Conservation (phyloP, 1,140 invertebrate genomes). For the Oscheius sp. region DNA sequence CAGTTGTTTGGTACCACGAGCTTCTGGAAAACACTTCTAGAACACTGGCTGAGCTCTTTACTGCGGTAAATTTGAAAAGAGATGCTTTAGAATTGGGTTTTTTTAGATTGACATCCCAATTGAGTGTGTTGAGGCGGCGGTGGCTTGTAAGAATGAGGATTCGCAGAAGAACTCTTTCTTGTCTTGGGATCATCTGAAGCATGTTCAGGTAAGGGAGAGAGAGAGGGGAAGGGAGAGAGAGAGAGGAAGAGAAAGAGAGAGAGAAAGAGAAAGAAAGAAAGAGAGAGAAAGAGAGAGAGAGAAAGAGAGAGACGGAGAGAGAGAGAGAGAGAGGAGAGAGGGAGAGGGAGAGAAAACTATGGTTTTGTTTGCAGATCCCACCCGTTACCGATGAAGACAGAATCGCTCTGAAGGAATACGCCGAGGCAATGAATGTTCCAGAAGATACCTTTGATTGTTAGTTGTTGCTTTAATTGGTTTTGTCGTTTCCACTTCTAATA, state of each 20-base stretch:
- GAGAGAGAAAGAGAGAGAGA: too few relatives aligned
- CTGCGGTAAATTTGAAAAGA: not conserved
- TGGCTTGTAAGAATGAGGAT: not conserved
- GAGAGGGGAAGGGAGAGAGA: too few relatives aligned
- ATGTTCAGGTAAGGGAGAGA: too few relatives aligned
- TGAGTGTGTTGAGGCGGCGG: not conserved
- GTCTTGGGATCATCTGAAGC: not conserved
- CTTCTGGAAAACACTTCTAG: not conserved
- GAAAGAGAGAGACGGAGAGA: too few relatives aligned
- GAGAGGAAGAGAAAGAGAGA: too few relatives aligned
- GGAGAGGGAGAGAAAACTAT: too few relatives aligned
- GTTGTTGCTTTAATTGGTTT: too few relatives aligned
- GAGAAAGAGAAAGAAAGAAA: too few relatives aligned
- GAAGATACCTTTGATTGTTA: not conserved
- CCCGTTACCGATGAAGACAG: not conserved
- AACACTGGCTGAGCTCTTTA: not conserved
- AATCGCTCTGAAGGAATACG: not conserved
- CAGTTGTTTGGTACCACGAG: not conserved
- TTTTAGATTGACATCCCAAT: not conserved
- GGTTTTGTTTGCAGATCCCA: not conserved
- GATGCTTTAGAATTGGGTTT: not conserved
- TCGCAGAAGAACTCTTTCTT: slow-evolving; percentile 3
- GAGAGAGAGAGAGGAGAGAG: too few relatives aligned
- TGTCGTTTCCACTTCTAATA: too few relatives aligned
- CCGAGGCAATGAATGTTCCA: not conserved